These are phyloP conservation scores for Fistularia commersonii DNA, from an alignment of 2,797 vertebrate genomes.

Conservation along the genomic window DNA sequence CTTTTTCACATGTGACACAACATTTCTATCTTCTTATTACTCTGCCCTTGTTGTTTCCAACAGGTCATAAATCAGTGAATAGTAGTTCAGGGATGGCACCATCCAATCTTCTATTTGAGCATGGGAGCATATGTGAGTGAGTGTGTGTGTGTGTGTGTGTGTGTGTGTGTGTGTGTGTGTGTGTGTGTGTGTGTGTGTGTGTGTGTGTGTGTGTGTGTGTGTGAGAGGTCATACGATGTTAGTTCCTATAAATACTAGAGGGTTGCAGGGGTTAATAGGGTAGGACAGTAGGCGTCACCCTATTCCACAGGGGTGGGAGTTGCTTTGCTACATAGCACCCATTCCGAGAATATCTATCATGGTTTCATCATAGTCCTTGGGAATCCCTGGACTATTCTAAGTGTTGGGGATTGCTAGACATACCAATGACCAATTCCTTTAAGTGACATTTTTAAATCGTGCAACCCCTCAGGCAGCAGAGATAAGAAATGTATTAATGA, in stretches of 20 bases:
- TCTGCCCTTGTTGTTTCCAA: conserved; percentile 48
- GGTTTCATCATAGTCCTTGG: conserved; percentile 26
- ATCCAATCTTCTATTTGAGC: conserved; percentile 42
- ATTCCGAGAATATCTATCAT: conserved; percentile 43
- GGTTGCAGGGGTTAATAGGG: conserved; percentile 30
- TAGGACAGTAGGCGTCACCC: conserved; percentile 12
- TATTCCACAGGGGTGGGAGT: conserved; percentile 13
- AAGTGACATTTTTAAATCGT: conserved; percentile 31
- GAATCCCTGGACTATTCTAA: conserved; percentile 46
- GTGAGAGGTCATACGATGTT: conserved; percentile 46
- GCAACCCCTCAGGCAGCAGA: conserved; percentile 7
- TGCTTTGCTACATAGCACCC: conserved; percentile 33
- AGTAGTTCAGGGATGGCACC: conserved; percentile 42
- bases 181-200: not conserved
- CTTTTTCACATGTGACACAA: conserved; percentile 42
- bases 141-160: conserved; percentile 13
- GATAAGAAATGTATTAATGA: conserved; percentile 20
- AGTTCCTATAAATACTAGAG: conserved; percentile 60
- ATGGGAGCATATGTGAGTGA: conserved; percentile 37
- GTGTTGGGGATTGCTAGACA: conserved; percentile 24
- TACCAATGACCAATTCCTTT: conserved; percentile 32
- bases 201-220: conserved; percentile 26
- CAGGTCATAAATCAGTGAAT: conserved; percentile 55
- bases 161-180: conserved; percentile 24
- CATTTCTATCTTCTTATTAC: conserved; percentile 28